phyloP scores from a whole-genome alignment of 2,888 invertebrate species.

The Alentia gelatinosa region DNA sequence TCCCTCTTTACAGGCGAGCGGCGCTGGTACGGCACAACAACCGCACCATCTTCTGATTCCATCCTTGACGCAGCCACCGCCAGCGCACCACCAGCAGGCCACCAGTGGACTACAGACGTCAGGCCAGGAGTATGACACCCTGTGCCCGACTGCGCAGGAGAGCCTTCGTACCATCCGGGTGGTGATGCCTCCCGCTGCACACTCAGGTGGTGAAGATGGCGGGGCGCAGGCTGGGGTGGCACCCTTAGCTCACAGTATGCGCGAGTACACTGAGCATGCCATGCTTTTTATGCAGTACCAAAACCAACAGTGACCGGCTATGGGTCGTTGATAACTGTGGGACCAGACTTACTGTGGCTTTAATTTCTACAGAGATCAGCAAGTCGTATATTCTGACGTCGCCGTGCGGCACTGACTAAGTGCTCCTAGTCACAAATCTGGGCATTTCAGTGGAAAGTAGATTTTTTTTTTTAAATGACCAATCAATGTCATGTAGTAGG shows the following conservation, averaged over 20 bases:
- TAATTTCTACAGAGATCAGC: no score
- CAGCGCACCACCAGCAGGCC: constrained; percentile 40
- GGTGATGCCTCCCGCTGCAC: background rate
- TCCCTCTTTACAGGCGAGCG: background rate
- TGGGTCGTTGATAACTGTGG: no score
- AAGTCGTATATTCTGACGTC: no score
- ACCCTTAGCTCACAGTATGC: background rate
- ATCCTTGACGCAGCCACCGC: background rate
- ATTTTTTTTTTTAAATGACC: no score
- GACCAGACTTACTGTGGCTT: no score
- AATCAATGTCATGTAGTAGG: no score
- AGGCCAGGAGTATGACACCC: background rate
- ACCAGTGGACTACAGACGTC: background rate
- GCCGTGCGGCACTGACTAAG: no score
- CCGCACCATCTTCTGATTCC: background rate
- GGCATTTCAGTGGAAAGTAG: no score
- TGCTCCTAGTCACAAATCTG: no score
- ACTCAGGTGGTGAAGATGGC: background rate
- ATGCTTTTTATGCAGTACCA: constrained; percentile 47
- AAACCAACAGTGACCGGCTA: background rate
- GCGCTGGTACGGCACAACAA: background rate
- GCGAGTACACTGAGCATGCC: constrained; percentile 18
- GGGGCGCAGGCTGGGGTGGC: background rate
- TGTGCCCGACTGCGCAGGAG: background rate
- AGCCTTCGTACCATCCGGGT: constrained; percentile 1